Base-by-base conservation (phyloP, 1,140 invertebrate species). In the Rhynchophorus ferrugineus region DNA sequence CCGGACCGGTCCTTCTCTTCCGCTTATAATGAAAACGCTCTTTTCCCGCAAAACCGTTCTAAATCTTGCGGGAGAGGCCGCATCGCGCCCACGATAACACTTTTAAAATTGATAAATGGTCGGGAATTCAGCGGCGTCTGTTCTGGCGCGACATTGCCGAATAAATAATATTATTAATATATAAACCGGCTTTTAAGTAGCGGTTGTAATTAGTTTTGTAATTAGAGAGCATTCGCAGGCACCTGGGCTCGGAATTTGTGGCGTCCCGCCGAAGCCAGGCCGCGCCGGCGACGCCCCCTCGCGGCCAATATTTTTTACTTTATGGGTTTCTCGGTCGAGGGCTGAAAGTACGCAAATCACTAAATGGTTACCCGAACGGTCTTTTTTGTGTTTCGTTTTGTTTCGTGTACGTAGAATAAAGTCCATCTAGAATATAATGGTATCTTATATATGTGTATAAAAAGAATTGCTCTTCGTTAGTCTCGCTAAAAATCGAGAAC, bases 201-300 rank as follows among this genome's bases (percentile, higher is more conserved):
- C 56, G 56, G 46, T 60, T 54, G 54, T 60, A 60, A 60, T 60
- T 60, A 60, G 59, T 60, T 60, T 60, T 60, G 59, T 58, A 60
- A 60, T 60, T 53, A 56, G 51, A 47, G 52, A 48, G 56, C 50
- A 57, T 50, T 48, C 44, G 17, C 33, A 2, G 22, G 43, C 59
- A 60, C 59, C 59, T 60, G 59, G 22, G 58, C 37, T 49, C 58
- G 34, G 19, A 47, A 47, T 47, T 47, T 47, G 44, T 47, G 44
- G 44, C 37, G 5, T n/a, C n/a, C n/a, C n/a, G n/a, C n/a, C n/a
- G n/a, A n/a, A n/a, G n/a, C n/a, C n/a, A n/a, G n/a, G 24, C 24
- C 24, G 24, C 11, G 24, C 5, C 24, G 24, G 24, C 24, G 24
- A 11, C 24, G 5, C 24, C 5, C 24, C 24, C 5, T 29, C 5